Evolutionary conservation across 1,140 invertebrate genomes (phyloP).

Genomic region (Popillia japonica): DNA sequence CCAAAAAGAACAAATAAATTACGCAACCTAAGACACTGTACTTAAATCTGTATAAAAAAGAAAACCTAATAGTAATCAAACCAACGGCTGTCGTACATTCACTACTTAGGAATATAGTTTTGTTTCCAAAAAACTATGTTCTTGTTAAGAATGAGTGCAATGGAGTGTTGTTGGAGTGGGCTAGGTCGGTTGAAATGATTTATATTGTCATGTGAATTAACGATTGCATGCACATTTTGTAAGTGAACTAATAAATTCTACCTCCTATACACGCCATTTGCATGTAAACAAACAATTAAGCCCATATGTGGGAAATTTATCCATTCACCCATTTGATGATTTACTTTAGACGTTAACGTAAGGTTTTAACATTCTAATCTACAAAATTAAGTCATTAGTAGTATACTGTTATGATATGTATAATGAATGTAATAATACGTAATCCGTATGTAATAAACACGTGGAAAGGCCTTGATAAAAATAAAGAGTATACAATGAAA

Average conservation of each 20-base stretch:
- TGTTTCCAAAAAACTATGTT: no score
- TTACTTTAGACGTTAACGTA: not conserved
- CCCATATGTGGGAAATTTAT: not conserved
- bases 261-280: constrained; percentile 1
- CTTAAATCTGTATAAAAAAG: no score
- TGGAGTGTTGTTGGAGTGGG: not conserved
- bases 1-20: no score
- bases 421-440: not conserved
- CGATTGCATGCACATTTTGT: constrained; percentile 21
- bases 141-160: no score
- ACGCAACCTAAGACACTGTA: no score
- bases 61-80: no score
- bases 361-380: not conserved
- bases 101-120: no score
- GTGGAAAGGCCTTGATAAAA: no score
- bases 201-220: not conserved
- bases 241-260: constrained; percentile 8
- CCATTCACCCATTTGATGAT: not conserved
- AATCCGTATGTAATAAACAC: no score
- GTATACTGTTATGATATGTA: not conserved
- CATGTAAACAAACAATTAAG: constrained; percentile 22
- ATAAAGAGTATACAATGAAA: no score
- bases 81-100: no score
- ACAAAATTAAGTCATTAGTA: not conserved
- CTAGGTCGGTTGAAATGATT: constrained; percentile 3